A percentile compares a stretch with the other conserved stretches of the same genome.
phyloP scores from a whole-genome alignment of 2,797 vertebrate genomes.

The Geotrypetes seraphini region DNA sequence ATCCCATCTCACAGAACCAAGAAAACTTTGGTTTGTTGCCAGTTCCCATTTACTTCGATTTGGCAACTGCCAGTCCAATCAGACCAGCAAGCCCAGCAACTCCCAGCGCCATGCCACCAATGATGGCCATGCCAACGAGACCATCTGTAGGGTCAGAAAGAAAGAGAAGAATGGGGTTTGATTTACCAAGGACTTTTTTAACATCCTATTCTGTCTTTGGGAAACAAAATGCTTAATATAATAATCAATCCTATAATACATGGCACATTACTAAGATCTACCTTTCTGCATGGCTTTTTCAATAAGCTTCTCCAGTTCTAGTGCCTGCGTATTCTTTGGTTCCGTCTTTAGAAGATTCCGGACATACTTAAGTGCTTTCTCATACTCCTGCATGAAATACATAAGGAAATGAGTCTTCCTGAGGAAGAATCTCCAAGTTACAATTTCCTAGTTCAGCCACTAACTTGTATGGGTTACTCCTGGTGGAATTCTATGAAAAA shows the following conservation, averaged over 20 bases:
- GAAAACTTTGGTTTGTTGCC: background rate
- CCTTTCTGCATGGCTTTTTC: conserved; percentile 82
- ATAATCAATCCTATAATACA: too few species aligned
- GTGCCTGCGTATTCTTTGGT: conserved; percentile 77
- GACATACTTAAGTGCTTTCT: conserved; percentile 76
- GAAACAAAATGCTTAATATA: too few species aligned
- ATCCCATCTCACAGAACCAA: background rate
- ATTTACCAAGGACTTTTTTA: too few species aligned
- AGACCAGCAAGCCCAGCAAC: conserved; percentile 77
- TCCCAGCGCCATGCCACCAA: conserved; percentile 77
- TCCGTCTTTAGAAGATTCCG: conserved; percentile 72
- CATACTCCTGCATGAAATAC: conserved; percentile 62
- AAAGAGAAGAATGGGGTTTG: too few species aligned
- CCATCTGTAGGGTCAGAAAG: conserved; percentile 56
- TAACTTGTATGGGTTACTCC: too few species aligned
- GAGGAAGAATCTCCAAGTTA: too few species aligned
- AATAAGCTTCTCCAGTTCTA: conserved; percentile 77
- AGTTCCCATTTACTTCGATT: conserved; percentile 61
- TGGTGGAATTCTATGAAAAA: too few species aligned
- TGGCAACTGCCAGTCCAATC: conserved; percentile 78
- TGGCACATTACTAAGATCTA: too few species aligned
- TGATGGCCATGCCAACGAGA: conserved; percentile 85
- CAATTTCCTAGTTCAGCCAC: too few species aligned
- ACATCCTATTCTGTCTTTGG: too few species aligned
- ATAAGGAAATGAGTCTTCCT: too few species aligned